phyloP scores from a whole-genome alignment of 2,888 invertebrate species.

The Hirtodrosophila duncani region DNA sequence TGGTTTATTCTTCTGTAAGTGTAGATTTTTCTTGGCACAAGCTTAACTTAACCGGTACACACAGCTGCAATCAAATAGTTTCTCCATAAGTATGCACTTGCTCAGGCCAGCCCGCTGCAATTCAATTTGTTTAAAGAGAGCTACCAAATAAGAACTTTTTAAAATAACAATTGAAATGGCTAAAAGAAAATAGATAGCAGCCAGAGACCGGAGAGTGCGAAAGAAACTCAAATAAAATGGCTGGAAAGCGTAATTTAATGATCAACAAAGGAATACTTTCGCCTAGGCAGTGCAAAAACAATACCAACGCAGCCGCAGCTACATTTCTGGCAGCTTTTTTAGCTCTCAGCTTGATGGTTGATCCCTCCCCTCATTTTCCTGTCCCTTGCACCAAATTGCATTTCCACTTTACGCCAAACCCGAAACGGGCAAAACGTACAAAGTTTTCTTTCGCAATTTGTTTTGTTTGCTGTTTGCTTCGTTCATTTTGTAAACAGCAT shows the following conservation, averaged over 20 bases:
- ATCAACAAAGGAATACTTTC: constrained; percentile 48
- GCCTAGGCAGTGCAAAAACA: constrained; percentile 14
- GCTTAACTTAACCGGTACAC: too few species aligned
- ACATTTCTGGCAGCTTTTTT: too few species aligned
- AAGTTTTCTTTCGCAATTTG: constrained; percentile 63
- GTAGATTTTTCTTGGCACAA: too few species aligned
- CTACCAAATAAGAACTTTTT: too few species aligned
- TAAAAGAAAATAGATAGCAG: constrained; percentile 18
- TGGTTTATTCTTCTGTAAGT: too few species aligned
- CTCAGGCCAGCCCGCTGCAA: too few species aligned
- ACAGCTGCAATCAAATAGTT: too few species aligned
- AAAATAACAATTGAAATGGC: constrained; percentile 23
- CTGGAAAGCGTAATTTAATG: constrained; percentile 56
- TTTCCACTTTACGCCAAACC: constrained; percentile 4
- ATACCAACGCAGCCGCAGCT: constrained; percentile 33
- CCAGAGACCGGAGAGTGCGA: constrained; percentile 13
- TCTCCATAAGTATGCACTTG: too few species aligned
- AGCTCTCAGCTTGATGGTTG: constrained; percentile 9
- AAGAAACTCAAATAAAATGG: constrained; percentile 25
- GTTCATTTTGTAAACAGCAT: constrained; percentile 59
- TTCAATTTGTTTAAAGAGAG: too few species aligned
- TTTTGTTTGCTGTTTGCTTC: constrained; percentile 59
- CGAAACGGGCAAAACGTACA: constrained; percentile 38
- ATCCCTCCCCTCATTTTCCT: too few species aligned
- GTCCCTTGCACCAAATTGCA: constrained; percentile 35